phyloP scores from a whole-genome alignment of 2,797 vertebrate genomes.

The Enteromius fasciolatus region DNA sequence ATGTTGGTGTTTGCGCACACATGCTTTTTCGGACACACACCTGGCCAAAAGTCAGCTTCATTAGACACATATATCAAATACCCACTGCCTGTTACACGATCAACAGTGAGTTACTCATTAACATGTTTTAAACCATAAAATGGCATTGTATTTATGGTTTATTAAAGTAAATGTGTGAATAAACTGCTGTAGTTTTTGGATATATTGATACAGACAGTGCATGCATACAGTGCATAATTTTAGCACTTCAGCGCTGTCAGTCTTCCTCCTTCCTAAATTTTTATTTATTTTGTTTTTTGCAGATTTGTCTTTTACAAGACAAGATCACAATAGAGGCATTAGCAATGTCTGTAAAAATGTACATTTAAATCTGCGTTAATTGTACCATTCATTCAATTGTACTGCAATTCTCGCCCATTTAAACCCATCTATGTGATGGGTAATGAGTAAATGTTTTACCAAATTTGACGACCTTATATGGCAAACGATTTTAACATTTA shows the following conservation, averaged over 20 bases:
- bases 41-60: slow-evolving; percentile 30
- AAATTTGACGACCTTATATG: slow-evolving; percentile 53
- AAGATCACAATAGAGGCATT: not conserved
- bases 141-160: not conserved
- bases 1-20: slow-evolving; percentile 30
- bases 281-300: not conserved
- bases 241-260: not conserved
- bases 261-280: not conserved
- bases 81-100: not conserved
- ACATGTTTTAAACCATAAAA: slow-evolving; percentile 36
- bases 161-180: slow-evolving; percentile 8
- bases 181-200: not conserved
- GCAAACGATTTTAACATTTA: not conserved
- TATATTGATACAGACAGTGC: not conserved
- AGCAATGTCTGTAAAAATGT: not conserved
- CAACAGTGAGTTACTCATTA: slow-evolving; percentile 40
- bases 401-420: slow-evolving; percentile 53
- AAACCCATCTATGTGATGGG: slow-evolving; percentile 36
- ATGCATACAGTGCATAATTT: not conserved
- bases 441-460: slow-evolving; percentile 62
- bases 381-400: slow-evolving; percentile 39
- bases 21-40: slow-evolving; percentile 46
- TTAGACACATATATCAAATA: slow-evolving; percentile 41
- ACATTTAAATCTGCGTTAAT: not conserved
- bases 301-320: not conserved